Base-by-base conservation (phyloP, 2,888 invertebrate genomes). In the Herminia tarsipennalis region DNA sequence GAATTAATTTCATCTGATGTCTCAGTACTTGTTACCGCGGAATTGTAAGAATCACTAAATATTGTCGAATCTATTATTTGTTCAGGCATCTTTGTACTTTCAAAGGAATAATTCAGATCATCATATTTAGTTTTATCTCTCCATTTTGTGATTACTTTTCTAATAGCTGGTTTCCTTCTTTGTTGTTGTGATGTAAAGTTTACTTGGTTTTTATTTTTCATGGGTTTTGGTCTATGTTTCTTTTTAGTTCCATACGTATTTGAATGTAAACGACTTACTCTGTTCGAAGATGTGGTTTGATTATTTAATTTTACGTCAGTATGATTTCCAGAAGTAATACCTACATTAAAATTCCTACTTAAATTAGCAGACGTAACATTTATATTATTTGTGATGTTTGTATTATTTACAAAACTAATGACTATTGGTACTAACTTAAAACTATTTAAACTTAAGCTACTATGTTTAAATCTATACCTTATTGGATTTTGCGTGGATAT, bases 111-210 rank as follows among this genome's bases (percentile, higher is more conserved):
- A 49, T 92, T 79, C 51, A 92, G 73, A 51, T 90, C 88, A 29
- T 88, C 84, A 30, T 83, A 76, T 58, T 88, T 89, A 1, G 89
- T 85, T 57, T 83, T 81, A 54, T 92, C 92, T 0, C 85, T 87
- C 93, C 92, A 93, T 78, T 92, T 92, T 0, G 92, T 93, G 1
- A 92, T 57, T 2, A 93, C 82, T 75, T 89, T 92, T 76, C 73
- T 81, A 14, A 89, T 91, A 5, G 71, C 51, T n/a, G 85, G 78
- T 62, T 79, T 88, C 42, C 69, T 77, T 46, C 53, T 74, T 13
- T 66, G 54, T n/a, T 51, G 55, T 5, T 49, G 28, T 4, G 52
- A 40, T 16, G 35, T 37, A 14, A 2, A n/a, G 17, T 47, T 41
- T 27, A 46, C 33, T 14, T 46, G 43, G 16, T 3, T 48, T 35